Evolutionary conservation across 2,113 vertebrate species (phyloP), one percentile per base, ranked within the genome.

Genomic region (Podilymbus podiceps): DNA sequence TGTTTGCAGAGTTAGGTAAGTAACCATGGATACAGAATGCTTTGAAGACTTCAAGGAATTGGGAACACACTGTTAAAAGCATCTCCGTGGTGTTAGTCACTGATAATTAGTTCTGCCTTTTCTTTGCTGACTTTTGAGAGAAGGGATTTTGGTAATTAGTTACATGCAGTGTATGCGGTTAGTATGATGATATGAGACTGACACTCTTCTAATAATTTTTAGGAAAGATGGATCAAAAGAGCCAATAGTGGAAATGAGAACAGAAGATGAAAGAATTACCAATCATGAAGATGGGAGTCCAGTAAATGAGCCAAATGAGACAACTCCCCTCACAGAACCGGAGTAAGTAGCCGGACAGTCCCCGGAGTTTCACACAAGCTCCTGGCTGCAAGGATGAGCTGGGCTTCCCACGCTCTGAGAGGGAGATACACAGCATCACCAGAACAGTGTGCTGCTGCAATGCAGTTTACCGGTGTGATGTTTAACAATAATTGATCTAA

Each of bases 171-270:
- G 14, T 56, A 17, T 71, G 31, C 75, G 38, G 63, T 88, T 89
- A 66, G 78, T 85, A 33, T 67, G 62, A 82, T 77, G 77, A 77
- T 64, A 69, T 16, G 53, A 87, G 55, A 68, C 64, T 95, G 89
- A 96, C 75, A 47, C 73, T 50, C 6, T 89, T 94, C 63, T 68
- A 88, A 95, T 96, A 83, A 73, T 87, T 96, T 97, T 95, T 98
- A 98, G 99, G 98, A 99, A 98, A 97, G 98, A 99, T 98, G 98
- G 98, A 94, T 99, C 99, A 94, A 99, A 99, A 98, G 98, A 99
- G 40, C 99, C 98, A 18, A 99, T 99, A 96, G 98, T 99, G 90
- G 98, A 99, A 98, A 98, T 99, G 98, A 98, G 98, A 98, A 98
- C 98, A 93, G 99, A 99, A 80, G 99, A 99, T 97, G 99, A 99